These are phyloP conservation scores for Chlorospingus semifuscus DNA, from an alignment of 2,797 vertebrate genomes.

Conservation along the genomic window DNA sequence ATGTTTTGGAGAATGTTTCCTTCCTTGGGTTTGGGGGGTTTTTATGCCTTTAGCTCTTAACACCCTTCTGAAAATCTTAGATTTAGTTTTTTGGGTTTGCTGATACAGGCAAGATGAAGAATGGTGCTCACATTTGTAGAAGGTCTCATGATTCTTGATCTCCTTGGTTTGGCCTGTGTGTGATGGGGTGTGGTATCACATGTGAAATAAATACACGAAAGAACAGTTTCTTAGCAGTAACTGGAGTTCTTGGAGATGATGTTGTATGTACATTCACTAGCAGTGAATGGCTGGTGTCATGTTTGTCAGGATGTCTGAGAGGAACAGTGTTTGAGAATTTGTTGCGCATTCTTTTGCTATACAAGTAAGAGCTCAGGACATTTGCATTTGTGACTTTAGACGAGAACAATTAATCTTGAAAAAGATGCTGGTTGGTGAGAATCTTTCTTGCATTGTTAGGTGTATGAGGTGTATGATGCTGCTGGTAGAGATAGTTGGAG, in stretches of 20 bases:
- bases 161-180: neutral
- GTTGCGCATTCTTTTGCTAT: neutral
- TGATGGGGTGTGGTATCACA: neutral
- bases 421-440: neutral
- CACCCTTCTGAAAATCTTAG: accelerated
- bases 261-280: neutral
- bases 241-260: neutral
- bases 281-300: neutral
- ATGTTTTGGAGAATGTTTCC: neutral
- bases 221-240: neutral
- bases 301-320: neutral
- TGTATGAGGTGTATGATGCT: neutral
- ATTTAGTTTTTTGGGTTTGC: neutral
- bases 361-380: neutral
- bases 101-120: neutral
- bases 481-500: neutral
- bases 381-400: neutral
- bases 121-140: neutral
- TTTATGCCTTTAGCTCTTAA: neutral
- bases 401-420: neutral
- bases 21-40: neutral
- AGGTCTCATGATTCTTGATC: neutral
- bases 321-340: neutral
- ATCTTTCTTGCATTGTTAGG: neutral
- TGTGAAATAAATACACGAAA: neutral